Evolutionary conservation across 2,888 invertebrate genomes (phyloP).

Genomic region (Sipha maydis): DNA sequence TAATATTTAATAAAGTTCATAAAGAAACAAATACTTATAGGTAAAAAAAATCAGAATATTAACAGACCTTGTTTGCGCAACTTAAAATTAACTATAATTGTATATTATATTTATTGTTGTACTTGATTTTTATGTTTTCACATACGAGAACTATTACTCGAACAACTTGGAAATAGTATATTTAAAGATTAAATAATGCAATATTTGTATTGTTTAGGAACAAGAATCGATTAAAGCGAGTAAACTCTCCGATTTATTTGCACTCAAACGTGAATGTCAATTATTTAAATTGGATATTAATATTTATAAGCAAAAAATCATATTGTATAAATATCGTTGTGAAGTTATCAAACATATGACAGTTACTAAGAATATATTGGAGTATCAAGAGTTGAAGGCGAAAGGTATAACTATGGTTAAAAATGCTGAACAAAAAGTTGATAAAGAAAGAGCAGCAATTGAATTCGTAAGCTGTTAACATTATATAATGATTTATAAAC

Average conservation of each 20-base stretch:
- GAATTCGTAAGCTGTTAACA: conserved; percentile 7
- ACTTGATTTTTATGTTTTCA: background rate
- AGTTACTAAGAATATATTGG: conserved; percentile 40
- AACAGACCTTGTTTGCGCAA: too few relatives aligned
- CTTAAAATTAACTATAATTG: too few relatives aligned
- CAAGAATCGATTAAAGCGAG: conserved; percentile 11
- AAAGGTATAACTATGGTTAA: conserved; percentile 41
- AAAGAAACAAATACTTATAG: too few relatives aligned
- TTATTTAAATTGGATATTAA: background rate
- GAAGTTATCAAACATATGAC: conserved; percentile 29
- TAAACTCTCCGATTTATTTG: conserved; percentile 6
- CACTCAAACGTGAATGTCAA: conserved; percentile 37
- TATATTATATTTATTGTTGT: too few relatives aligned
- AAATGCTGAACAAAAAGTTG: conserved; percentile 31
- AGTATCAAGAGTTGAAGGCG: conserved; percentile 24
- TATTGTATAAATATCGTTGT: conserved; percentile 36
- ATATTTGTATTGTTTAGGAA: background rate
- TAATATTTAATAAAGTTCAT: too few relatives aligned
- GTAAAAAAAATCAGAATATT: too few relatives aligned
- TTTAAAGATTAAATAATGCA: too few relatives aligned
- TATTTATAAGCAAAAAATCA: conserved; percentile 1
- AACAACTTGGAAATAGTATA: too few relatives aligned
- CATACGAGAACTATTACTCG: too few relatives aligned
- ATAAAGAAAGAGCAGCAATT: conserved; percentile 18
- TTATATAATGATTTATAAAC: background rate